A percentile compares a stretch with the other conserved stretches of the same genome.
Conservation (phyloP, 1,140 invertebrate species). For the Drosophila varians region DNA sequence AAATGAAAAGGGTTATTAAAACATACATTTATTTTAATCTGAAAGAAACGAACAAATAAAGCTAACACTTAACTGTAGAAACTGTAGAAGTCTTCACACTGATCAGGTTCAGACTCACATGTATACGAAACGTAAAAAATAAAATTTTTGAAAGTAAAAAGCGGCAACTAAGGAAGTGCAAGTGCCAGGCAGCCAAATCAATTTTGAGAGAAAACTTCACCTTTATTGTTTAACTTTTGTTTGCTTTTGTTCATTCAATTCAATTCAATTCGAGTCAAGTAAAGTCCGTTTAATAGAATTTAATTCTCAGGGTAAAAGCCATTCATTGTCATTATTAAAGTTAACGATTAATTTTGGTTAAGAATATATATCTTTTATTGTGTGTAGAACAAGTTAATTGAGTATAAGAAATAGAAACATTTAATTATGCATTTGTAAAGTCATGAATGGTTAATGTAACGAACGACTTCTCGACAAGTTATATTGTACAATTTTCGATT, state of each 20-base stretch:
- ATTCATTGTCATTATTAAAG: conserved; percentile 72
- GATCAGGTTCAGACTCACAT: conserved; percentile 30
- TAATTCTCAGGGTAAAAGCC: conserved; percentile 58
- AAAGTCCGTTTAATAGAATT: conserved; percentile 50
- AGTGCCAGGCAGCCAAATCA: conserved; percentile 56
- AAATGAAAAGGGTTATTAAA: conserved; percentile 41
- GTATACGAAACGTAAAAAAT: conserved; percentile 20
- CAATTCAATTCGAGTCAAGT: conserved; percentile 19
- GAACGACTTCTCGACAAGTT: conserved; percentile 66
- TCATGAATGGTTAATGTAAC: conserved; percentile 80
- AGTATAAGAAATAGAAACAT: conserved; percentile 71
- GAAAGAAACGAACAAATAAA: conserved; percentile 38
- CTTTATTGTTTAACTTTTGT: conserved; percentile 50
- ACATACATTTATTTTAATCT: conserved; percentile 5
- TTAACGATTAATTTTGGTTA: conserved; percentile 78
- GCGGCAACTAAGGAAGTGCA: conserved; percentile 49
- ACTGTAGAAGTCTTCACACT: conserved; percentile 33
- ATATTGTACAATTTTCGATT: conserved; percentile 61
- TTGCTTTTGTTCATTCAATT: conserved; percentile 33
- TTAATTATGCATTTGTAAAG: conserved; percentile 68
- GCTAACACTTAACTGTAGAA: conserved; percentile 61
- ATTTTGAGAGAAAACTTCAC: conserved; percentile 83
- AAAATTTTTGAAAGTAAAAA: conserved; percentile 42
- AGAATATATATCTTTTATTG: conserved; percentile 65
- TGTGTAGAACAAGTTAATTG: conserved; percentile 75